A percentile compares a stretch with the other conserved stretches of the same genome.
These are phyloP conservation scores for Miniopterus natalensis DNA, from an alignment of 2,113 vertebrate species.

Conservation along the genomic window DNA sequence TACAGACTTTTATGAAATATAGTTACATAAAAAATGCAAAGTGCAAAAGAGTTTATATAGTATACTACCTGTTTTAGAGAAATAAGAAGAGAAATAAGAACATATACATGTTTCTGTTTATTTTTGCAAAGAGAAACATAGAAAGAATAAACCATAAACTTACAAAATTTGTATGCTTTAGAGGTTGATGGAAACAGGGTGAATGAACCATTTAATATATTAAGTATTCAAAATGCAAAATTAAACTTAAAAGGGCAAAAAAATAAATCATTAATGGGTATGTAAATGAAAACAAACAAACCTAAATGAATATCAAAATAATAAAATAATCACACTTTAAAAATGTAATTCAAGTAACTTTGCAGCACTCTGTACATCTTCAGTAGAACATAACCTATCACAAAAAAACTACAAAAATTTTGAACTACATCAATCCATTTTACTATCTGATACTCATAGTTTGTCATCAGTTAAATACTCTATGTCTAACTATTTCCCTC, in stretches of 20 bases:
- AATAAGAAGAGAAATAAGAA: not conserved
- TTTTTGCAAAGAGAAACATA: slow-evolving; percentile 9
- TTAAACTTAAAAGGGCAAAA: slow-evolving; percentile 10
- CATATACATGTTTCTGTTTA: not conserved
- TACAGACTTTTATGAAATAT: slow-evolving; percentile 2
- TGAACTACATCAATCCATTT: not conserved
- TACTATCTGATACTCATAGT: not conserved
- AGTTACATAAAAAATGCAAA: slow-evolving; percentile 16
- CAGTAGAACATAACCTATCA: not conserved
- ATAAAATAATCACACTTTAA: not conserved
- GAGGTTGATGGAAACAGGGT: not conserved
- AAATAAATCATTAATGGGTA: not conserved
- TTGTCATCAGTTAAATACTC: not conserved
- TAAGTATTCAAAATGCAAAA: slow-evolving; percentile 33
- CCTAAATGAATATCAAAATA: slow-evolving; percentile 37
- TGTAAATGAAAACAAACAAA: not conserved
- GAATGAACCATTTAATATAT: not conserved
- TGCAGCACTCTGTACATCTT: not conserved
- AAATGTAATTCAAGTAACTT: not conserved
- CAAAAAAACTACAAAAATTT: not conserved
- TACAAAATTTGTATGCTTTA: not conserved
- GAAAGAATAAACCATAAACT: slow-evolving; percentile 4
- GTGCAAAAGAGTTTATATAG: not conserved
- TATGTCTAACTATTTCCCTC: not conserved
- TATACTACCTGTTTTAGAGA: not conserved